A percentile compares a stretch with the other conserved stretches of the same genome.
These are phyloP conservation scores for Cremastobaeus sp. DNA, from an alignment of 2,888 invertebrate genomes.

Conservation along the genomic window DNA sequence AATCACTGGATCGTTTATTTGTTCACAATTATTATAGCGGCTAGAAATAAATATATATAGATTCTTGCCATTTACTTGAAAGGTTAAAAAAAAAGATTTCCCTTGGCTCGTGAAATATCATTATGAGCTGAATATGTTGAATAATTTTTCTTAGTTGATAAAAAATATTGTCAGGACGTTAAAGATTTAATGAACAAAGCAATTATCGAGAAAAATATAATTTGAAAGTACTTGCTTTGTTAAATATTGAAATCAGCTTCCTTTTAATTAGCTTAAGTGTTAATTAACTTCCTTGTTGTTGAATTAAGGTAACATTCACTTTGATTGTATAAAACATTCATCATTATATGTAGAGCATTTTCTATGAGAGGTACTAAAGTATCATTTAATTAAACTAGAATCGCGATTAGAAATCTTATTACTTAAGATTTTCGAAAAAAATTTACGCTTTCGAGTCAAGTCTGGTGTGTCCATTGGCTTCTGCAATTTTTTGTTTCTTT, in stretches of 20 bases:
- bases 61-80: too few relatives aligned
- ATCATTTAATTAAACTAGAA: constrained; percentile 50
- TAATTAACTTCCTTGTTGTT: constrained; percentile 10
- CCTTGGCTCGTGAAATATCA: neutral
- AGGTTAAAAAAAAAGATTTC: neutral
- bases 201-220: neutral
- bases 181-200: neutral
- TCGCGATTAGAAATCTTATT: constrained; percentile 49
- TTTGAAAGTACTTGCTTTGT: too few relatives aligned
- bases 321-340: constrained; percentile 23
- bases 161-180: too few relatives aligned
- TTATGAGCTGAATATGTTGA: too few relatives aligned
- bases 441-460: constrained; percentile 38
- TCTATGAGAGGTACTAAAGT: constrained; percentile 34
- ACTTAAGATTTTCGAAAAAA: constrained; percentile 44
- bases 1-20: constrained; percentile 26
- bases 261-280: constrained; percentile 30
- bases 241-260: neutral
- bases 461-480: constrained; percentile 36
- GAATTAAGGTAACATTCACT: constrained; percentile 18
- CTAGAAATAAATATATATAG: constrained; percentile 19
- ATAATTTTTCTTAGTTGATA: too few relatives aligned
- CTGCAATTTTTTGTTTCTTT: constrained; percentile 50
- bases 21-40: constrained; percentile 27
- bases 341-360: constrained; percentile 23